These are phyloP conservation scores for Acromyrmex charruanus DNA, from an alignment of 1,140 invertebrate genomes.

Conservation along the genomic window DNA sequence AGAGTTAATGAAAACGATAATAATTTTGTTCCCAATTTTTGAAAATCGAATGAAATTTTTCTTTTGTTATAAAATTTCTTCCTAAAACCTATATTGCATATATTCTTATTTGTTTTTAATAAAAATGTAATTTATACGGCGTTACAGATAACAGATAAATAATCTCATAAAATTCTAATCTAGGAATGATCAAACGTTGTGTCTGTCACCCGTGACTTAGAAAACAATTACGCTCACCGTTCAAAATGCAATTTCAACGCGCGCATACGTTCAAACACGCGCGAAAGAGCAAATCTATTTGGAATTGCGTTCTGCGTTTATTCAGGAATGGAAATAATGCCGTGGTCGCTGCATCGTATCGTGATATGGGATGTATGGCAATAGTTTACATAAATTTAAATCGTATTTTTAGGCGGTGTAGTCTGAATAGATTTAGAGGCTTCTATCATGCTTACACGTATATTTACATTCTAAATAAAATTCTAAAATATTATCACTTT, in stretches of 20 bases:
- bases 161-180: background rate
- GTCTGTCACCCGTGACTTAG: background rate
- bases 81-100: background rate
- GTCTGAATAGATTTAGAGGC: conserved; percentile 38
- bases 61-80: too few relatives aligned
- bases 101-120: background rate
- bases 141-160: background rate
- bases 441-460: background rate
- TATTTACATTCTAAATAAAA: conserved; percentile 30
- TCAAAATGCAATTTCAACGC: conserved; percentile 27
- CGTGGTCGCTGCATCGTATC: background rate
- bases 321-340: conserved; percentile 39
- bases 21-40: background rate
- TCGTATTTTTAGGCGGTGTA: conserved; percentile 10
- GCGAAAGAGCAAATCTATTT: conserved; percentile 45
- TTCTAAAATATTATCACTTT: conserved; percentile 14
- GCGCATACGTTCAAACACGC: background rate
- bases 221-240: conserved; percentile 34
- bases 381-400: conserved; percentile 57
- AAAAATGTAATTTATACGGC: background rate
- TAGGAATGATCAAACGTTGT: background rate
- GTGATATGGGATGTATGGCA: conserved; percentile 28
- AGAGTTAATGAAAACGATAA: background rate
- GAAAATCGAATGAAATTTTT: background rate
- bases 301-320: conserved; percentile 52